Evolutionary conservation across 2,797 vertebrate species (phyloP).

Genomic region (Etheostoma perlongum): DNA sequence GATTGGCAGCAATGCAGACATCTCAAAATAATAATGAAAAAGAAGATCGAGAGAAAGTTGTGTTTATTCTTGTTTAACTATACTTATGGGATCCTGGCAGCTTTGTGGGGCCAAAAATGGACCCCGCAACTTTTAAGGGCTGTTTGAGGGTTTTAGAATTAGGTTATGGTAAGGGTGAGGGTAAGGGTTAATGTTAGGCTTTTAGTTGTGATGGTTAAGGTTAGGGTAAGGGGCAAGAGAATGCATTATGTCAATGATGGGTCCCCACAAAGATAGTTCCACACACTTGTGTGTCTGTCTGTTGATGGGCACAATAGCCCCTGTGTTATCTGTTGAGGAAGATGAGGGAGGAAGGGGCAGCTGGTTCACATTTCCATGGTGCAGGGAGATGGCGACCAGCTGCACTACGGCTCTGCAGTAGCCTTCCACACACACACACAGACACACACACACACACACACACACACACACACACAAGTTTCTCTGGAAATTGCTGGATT

Average conservation of each 20-base stretch:
- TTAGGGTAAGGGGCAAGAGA: too few species aligned
- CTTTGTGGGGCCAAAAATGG: too few species aligned
- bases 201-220: too few species aligned
- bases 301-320: conserved; percentile 62
- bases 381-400: conserved; percentile 72
- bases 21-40: neutral
- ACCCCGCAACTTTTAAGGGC: too few species aligned
- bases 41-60: conserved; percentile 19
- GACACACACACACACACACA: neutral
- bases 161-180: too few species aligned
- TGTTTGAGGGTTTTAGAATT: too few species aligned
- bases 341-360: conserved; percentile 71
- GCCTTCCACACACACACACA: conserved; percentile 12
- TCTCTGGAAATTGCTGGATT: conserved; percentile 48
- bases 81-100: too few species aligned
- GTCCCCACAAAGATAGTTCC: too few species aligned
- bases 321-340: conserved; percentile 74
- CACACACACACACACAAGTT: conserved; percentile 4
- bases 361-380: conserved; percentile 82
- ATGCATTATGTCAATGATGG: too few species aligned
- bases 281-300: neutral
- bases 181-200: too few species aligned
- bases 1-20: too few species aligned
- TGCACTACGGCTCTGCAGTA: conserved; percentile 61
- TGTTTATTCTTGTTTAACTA: too few species aligned